Conservation (phyloP, 92 coral and sea anemone genomes). For the Ricordea florida region DNA sequence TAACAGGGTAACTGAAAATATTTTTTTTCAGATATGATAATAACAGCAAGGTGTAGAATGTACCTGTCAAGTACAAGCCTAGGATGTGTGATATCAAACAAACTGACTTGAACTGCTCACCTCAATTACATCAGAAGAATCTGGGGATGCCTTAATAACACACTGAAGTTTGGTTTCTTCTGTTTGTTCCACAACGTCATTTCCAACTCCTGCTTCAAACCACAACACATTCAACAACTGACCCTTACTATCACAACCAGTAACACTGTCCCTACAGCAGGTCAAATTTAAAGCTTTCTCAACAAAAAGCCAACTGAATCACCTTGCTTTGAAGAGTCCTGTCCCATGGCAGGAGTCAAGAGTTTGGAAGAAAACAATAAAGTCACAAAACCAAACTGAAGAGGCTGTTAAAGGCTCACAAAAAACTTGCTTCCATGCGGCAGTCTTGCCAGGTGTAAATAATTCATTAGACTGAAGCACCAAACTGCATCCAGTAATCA, state of each 20-base stretch:
- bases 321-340: constrained; percentile 88
- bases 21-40: too few species aligned
- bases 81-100: background rate
- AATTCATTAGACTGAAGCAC: constrained; percentile 47
- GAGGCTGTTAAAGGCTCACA: background rate
- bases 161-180: constrained; percentile 95
- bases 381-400: too few species aligned
- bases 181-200: constrained; percentile 81
- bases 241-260: constrained; percentile 37
- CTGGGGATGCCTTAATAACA: constrained; percentile 70
- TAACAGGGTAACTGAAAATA: too few species aligned
- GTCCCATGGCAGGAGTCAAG: constrained; percentile 80
- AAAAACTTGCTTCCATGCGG: constrained; percentile 12
- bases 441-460: constrained; percentile 39
- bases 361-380: background rate
- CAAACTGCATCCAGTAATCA: too few species aligned
- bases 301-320: constrained; percentile 9
- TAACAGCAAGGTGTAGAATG: too few species aligned
- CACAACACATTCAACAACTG: constrained; percentile 40
- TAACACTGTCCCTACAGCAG: constrained; percentile 14
- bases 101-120: constrained; percentile 58
- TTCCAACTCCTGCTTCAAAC: constrained; percentile 74
- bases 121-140: constrained; percentile 37
- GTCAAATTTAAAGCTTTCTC: constrained; percentile 3
- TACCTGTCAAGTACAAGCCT: background rate